phyloP scores from a whole-genome alignment of 2,113 vertebrate genomes.

The Ciconia stormi region DNA sequence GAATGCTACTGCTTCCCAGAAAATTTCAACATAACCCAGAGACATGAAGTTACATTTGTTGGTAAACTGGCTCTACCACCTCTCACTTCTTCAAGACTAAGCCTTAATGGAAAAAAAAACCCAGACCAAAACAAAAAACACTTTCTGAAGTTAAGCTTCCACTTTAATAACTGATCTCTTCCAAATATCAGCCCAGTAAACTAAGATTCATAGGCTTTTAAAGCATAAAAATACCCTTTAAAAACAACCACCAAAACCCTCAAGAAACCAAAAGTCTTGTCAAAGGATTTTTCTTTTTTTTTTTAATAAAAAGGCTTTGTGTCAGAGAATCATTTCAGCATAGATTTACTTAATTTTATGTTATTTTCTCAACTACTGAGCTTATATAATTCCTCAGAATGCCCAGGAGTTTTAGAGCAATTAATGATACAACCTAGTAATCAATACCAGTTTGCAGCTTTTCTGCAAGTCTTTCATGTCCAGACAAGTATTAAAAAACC shows the following conservation, averaged over 20 bases:
- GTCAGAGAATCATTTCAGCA: background rate
- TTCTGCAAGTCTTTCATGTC: conserved; percentile 23
- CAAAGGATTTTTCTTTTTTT: background rate
- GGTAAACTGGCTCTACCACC: background rate
- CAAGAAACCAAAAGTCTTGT: background rate
- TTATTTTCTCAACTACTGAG: background rate
- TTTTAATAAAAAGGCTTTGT: background rate
- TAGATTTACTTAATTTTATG: background rate
- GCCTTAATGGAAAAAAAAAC: background rate
- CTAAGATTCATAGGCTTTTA: background rate
- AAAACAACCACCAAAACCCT: background rate
- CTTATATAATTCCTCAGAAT: background rate
- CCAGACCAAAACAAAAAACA: background rate
- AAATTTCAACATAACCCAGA: background rate
- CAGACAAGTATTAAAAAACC: background rate
- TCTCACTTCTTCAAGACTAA: background rate
- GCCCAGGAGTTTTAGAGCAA: background rate
- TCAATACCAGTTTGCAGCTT: background rate
- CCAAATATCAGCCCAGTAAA: background rate
- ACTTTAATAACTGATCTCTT: background rate
- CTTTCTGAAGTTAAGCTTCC: background rate
- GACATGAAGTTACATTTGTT: background rate
- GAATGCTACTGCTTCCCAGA: background rate
- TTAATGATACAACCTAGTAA: background rate
- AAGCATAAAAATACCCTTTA: background rate